phyloP scores from a whole-genome alignment of 2,888 invertebrate species.

The Pachydiplax longipennis region DNA sequence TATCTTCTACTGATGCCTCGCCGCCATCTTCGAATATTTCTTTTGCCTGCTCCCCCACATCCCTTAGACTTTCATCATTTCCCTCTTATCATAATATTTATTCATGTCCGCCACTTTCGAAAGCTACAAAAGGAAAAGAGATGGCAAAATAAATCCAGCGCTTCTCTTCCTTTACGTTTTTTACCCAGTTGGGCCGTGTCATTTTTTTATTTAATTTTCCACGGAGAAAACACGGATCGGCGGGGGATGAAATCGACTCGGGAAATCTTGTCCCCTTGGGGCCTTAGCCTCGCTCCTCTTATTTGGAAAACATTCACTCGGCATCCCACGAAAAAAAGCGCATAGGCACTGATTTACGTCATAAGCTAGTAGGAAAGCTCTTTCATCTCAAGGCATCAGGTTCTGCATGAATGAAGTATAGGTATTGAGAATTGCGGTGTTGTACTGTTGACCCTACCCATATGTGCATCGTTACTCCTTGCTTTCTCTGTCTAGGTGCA shows the following conservation, averaged over 20 bases:
- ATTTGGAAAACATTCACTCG: neutral
- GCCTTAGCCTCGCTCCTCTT: neutral
- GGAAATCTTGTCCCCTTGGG: neutral
- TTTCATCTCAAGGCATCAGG: neutral
- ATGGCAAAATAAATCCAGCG: neutral
- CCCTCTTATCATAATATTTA: neutral
- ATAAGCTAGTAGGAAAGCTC: neutral
- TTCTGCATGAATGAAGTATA: neutral
- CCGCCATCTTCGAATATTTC: neutral
- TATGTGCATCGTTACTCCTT: too few species aligned
- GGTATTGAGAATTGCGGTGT: neutral
- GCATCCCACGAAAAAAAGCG: neutral
- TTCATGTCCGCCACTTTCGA: neutral
- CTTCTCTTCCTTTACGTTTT: neutral
- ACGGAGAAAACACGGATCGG: neutral
- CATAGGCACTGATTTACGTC: neutral
- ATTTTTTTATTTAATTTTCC: neutral
- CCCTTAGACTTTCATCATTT: neutral
- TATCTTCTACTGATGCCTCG: neutral
- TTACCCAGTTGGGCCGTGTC: neutral
- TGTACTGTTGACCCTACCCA: too few species aligned
- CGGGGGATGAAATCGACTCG: neutral
- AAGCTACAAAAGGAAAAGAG: neutral
- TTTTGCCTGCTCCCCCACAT: neutral
- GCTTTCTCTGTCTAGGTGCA: too few species aligned